phyloP scores from a whole-genome alignment of 2,888 invertebrate species.

The Halictus quadricinctus region DNA sequence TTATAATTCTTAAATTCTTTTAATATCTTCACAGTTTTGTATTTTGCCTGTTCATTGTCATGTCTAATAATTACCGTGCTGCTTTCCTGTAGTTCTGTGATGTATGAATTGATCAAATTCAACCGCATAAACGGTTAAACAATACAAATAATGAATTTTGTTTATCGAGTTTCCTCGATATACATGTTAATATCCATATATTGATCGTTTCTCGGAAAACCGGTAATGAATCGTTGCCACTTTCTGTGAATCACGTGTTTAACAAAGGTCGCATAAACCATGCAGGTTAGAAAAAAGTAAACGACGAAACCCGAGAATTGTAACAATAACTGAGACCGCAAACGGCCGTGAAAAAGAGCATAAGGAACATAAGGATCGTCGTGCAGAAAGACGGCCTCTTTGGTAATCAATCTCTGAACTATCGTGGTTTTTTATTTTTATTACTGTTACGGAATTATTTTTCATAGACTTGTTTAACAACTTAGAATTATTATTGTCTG shows the following conservation, averaged over 20 bases:
- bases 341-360: constrained; percentile 20
- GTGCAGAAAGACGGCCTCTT: background rate
- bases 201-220: background rate
- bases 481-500: background rate
- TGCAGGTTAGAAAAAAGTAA: constrained; percentile 1
- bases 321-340: constrained; percentile 39
- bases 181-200: background rate
- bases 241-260: constrained; percentile 10
- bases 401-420: background rate
- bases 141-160: no score
- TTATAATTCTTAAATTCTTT: background rate
- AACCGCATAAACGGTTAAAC: background rate
- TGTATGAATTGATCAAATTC: background rate
- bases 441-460: background rate
- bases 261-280: background rate
- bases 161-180: background rate
- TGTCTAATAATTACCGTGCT: background rate
- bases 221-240: background rate
- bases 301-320: constrained; percentile 19
- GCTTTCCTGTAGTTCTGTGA: background rate
- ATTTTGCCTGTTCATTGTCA: background rate
- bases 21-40: background rate
- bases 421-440: background rate
- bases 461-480: background rate
- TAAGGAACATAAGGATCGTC: background rate